Evolutionary conservation across 35 echinoderm and acorn worm genomes (phyloP), one percentile per base, ranked within the genome.

Genomic region (Amphiura filiformis): DNA sequence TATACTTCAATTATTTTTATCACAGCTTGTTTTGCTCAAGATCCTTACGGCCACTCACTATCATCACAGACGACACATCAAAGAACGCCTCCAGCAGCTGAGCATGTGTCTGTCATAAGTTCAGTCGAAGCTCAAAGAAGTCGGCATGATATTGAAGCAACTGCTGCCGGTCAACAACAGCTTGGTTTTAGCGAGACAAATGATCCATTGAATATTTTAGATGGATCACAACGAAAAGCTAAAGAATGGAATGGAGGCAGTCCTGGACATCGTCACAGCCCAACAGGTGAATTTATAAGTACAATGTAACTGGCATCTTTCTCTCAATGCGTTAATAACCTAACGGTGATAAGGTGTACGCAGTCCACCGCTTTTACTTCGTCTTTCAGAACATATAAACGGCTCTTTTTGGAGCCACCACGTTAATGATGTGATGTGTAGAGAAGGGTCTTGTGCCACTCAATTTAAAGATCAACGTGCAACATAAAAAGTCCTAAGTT

Each of bases 71-170:
- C n/a, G 40, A 17, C 70, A 56, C 89, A 88, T 39, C 76, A 65
- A 70, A 23, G 80, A 76, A 26, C 65, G 37, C 39, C 76, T 0
- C 65, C 75, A 41, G 85, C 76, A 0, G 94, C 86, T 2, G 90
- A 96, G 39, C 35, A 88, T 3, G 94, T 96, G 31, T 96, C 90
- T 0, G 93, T 95, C 56, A 95, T 95, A 79, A 95, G 89, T 80
- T 81, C 86, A 70, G 61, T 79, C 80, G 81, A 92, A 64, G 76
- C 82, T 4, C 90, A 86, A 26, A 39, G 77, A 36, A 76, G 33
- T 32, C 85, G 78, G 2, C 40, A 39, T 22, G 91, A 88, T 32
- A 40, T 40, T 14, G 36, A 41, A 39, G 33, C 36, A 31, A 40
- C 31, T 35, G 76, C 13, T 84, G 9, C 49, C 7, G 31, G 37